Evolutionary conservation across 2,888 invertebrate species (phyloP), one percentile per base, ranked within the genome.

Genomic region (Acleris sparsana): DNA sequence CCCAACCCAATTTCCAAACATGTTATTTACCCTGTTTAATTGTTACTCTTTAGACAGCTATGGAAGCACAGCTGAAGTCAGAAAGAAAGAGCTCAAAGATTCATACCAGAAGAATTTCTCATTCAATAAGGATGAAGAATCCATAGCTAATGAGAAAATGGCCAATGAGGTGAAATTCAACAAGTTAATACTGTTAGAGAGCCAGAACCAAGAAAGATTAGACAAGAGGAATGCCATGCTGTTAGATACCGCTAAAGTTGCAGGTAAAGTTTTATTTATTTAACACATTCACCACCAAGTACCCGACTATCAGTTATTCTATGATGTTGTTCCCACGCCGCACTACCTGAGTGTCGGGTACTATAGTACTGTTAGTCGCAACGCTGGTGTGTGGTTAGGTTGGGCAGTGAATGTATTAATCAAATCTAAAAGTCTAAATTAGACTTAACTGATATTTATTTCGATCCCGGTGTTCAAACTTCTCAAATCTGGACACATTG

Each of bases 131-230:
- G 89, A 90, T 53, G 92, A 92, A 69, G 87, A 89, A 60, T 87
- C 86, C 70, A 87, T 89, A 63, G 87, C 87, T 6, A 89, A 92
- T 76, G 89, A 92, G 70, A 90, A 89, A 66, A 85, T 84, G 44
- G 77, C 82, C 2, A 89, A 89, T 72, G 91, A 92, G 70, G 77
- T 84, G n/a, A 90, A 91, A 70, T 87, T 84, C 67, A 91, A 88
- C 70, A 89, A 91, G 72, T 73, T 90, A 13, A 81, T 86, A 43
- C 66, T 92, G 48, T 74, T 93, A 53, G 92, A 92, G 70, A 88
- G 87, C 60, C 93, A 92, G 73, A 90, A 93, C 71, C 91, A 93
- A 71, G 88, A 93, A 68, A 89, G 86, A 73, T 86, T 93, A 59
- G 81, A 88, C 51, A 88, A 84, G 59, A 87, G 87, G 69, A 88